Percentiles rank a stretch among this genome's conserved stretches.
phyloP scores from a whole-genome alignment of 2,113 vertebrate species.

The Bambusicola thoracicus region DNA sequence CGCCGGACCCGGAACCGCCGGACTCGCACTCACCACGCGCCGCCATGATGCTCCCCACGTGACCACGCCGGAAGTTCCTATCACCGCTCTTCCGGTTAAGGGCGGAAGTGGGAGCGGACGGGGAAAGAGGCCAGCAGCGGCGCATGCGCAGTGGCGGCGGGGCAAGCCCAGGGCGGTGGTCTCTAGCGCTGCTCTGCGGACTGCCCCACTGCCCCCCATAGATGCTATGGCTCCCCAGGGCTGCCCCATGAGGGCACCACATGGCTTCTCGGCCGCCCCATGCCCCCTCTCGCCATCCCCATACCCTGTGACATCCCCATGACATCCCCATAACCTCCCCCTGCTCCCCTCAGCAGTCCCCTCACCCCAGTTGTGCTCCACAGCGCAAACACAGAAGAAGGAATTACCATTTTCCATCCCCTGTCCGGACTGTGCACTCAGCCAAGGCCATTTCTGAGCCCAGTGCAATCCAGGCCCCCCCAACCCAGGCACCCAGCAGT shows the following conservation, averaged over 20 bases:
- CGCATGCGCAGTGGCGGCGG: background rate
- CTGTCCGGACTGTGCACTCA: background rate
- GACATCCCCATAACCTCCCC: too few relatives aligned
- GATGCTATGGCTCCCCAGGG: background rate
- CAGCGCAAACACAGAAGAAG: background rate
- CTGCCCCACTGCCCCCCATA: background rate
- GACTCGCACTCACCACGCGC: background rate
- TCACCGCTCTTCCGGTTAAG: background rate
- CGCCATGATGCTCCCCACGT: constrained; percentile 1
- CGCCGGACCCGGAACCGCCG: background rate
- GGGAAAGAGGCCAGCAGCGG: background rate
- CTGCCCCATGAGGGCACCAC: background rate
- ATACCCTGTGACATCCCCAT: too few relatives aligned
- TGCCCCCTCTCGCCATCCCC: too few relatives aligned
- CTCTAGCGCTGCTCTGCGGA: too few relatives aligned
- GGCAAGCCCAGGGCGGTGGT: too few relatives aligned
- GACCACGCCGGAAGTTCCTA: rapidly evolving
- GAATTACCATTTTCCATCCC: background rate
- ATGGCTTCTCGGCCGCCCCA: too few relatives aligned
- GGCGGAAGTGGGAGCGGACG: background rate
- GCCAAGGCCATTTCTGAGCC: background rate
- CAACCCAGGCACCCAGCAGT: too few relatives aligned
- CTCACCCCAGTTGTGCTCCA: background rate
- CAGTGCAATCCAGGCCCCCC: too few relatives aligned
- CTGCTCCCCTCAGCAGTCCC: background rate